Evolutionary conservation across 2,888 invertebrate genomes (phyloP), one percentile per base, ranked within the genome.

Genomic region (Calameuta filiformis): DNA sequence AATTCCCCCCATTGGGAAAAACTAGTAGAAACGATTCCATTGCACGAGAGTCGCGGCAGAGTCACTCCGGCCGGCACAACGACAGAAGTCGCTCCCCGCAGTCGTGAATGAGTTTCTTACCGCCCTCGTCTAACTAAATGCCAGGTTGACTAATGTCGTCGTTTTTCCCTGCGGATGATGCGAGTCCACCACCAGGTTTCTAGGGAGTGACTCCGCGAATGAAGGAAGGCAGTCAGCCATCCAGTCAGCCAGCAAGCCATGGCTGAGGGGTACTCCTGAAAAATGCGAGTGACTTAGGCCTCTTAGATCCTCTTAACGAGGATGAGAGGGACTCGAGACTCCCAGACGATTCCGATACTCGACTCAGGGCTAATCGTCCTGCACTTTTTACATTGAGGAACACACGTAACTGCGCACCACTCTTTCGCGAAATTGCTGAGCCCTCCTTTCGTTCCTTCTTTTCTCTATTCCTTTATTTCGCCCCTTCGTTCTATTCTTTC

Each of bases 21-120:
- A 88, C 85, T 84, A 84, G 86, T 83, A 86, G 84, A 84, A 88
- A 86, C 85, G 83, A 88, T 85, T 23, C 83, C 80, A 73, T 75
- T 75, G 77, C 69, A 77, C 74, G 34, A 35, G 76, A 37, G 6
- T 37, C 74, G 74, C 35, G 31, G 15, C 71, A 33, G 33, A 31
- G 71, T 71, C 71, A 68, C 30, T 68, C 73, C 56, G 4, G 23
- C 75, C 23, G 40, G 23, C 23, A 23, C 40, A 56, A 56, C 68
- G 68, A 33, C 74, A 75, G 75, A 75, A 79, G 80, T 83, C 79
- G 80, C 73, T 77, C 78, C 35, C 34, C 68, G 15, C 77, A 83
- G 83, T 86, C 84, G 81, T 81, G 84, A 85, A 87, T 86, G 85
- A 86, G 83, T 84, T 87, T 85, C 85, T 88, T 85, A 82, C 82